phyloP scores from a whole-genome alignment of 1,140 invertebrate species.

The Aphis craccivora region DNA sequence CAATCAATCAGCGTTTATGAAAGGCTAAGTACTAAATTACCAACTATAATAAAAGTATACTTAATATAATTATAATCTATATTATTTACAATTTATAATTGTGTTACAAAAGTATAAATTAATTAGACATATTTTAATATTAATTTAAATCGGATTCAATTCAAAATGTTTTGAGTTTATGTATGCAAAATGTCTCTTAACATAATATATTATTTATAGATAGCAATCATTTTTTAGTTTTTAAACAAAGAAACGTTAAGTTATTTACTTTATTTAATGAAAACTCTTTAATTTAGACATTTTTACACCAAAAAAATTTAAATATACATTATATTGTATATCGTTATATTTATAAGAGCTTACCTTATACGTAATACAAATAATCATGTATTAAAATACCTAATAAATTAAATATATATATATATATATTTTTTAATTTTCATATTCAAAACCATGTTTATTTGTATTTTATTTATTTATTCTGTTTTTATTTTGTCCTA shows the following conservation, averaged over 20 bases:
- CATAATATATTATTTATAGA: not conserved
- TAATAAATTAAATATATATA: too few species aligned
- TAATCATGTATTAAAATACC: not conserved
- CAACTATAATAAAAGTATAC: not conserved
- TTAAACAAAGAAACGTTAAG: not conserved
- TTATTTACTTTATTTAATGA: not conserved
- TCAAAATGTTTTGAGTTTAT: not conserved
- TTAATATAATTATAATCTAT: not conserved
- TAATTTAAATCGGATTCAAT: not conserved
- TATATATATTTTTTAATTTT: not conserved
- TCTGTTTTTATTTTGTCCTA: not conserved
- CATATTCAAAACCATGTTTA: not conserved
- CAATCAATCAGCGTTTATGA: not conserved
- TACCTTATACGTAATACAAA: not conserved
- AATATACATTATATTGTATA: not conserved
- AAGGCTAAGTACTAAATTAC: not conserved
- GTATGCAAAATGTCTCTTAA: not conserved
- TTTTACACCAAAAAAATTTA: not conserved
- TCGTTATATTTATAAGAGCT: not conserved
- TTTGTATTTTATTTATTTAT: not conserved
- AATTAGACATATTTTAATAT: not conserved
- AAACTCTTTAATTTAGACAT: not conserved
- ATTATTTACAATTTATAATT: not conserved
- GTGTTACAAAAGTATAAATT: not conserved
- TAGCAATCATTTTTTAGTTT: not conserved